These are phyloP conservation scores for Hylaeus anthracinus DNA, from an alignment of 1,140 invertebrate species.

Conservation along the genomic window DNA sequence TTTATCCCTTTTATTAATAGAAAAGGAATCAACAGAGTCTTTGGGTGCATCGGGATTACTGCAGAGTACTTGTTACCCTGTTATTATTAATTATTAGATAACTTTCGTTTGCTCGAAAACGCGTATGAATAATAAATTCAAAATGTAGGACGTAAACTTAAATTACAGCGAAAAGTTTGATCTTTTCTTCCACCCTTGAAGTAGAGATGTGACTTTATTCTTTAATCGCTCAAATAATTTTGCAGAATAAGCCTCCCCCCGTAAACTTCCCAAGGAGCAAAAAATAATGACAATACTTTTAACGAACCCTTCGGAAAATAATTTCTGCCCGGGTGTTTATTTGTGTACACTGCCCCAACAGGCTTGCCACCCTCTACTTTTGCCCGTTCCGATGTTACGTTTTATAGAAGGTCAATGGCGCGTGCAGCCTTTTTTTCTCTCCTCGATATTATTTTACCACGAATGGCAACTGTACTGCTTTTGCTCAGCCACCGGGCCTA, in stretches of 20 bases:
- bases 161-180: too few relatives aligned
- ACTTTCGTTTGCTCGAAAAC: too few relatives aligned
- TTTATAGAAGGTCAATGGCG: constrained; percentile 68
- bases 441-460: constrained; percentile 74
- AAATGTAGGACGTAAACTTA: too few relatives aligned
- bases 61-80: background rate
- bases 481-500: constrained; percentile 50
- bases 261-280: background rate
- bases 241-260: background rate
- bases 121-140: too few relatives aligned
- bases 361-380: constrained; percentile 42
- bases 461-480: constrained; percentile 77
- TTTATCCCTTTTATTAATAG: constrained; percentile 49
- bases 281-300: constrained; percentile 13
- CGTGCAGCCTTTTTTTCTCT: constrained; percentile 70
- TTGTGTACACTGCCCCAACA: constrained; percentile 33
- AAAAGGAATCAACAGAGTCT: constrained; percentile 45
- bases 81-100: too few relatives aligned
- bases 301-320: constrained; percentile 31
- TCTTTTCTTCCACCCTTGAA: too few relatives aligned
- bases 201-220: background rate
- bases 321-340: constrained; percentile 40
- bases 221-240: background rate
- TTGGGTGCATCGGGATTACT: constrained; percentile 40
- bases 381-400: constrained; percentile 16